phyloP scores from a whole-genome alignment of 2,888 invertebrate species.

The Cylloceria caligata region DNA sequence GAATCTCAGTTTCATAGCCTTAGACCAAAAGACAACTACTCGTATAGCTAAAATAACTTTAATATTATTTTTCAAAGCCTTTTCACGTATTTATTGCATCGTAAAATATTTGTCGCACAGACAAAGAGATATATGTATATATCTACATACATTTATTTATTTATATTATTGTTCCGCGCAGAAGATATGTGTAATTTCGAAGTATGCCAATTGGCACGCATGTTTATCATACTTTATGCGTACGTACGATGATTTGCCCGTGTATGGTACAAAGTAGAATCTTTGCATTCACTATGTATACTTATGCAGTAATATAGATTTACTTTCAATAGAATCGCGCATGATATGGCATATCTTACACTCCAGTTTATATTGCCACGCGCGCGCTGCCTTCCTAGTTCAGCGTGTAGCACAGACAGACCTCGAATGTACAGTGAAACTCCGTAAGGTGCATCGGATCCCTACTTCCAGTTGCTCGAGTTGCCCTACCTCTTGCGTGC shows the following conservation, averaged over 20 bases:
- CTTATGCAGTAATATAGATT: slow-evolving; percentile 15
- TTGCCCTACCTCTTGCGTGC: no score
- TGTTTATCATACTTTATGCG: slow-evolving; percentile 7
- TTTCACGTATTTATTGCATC: slow-evolving; percentile 30
- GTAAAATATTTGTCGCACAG: slow-evolving; percentile 17
- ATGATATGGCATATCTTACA: slow-evolving; percentile 8
- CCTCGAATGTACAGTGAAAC: no score
- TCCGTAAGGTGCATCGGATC: no score
- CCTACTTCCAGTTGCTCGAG: no score
- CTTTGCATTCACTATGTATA: slow-evolving; percentile 8
- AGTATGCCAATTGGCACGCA: slow-evolving; percentile 3
- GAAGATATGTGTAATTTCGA: background rate
- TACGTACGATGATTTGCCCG: slow-evolving; percentile 13
- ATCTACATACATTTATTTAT: slow-evolving; percentile 20
- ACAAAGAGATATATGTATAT: slow-evolving; percentile 29
- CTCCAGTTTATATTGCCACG: slow-evolving; percentile 25
- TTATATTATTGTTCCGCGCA: background rate
- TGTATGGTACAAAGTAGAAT: background rate
- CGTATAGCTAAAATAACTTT: background rate
- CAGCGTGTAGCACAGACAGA: no score
- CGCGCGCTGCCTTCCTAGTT: slow-evolving; percentile 10
- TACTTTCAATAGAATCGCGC: slow-evolving; percentile 6
- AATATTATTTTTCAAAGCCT: background rate
- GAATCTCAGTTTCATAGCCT: background rate
- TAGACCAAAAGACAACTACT: background rate